Percentiles rank a stretch among this genome's conserved stretches.
phyloP scores from a whole-genome alignment of 1,140 invertebrate species.

The Papilio polytes region DNA sequence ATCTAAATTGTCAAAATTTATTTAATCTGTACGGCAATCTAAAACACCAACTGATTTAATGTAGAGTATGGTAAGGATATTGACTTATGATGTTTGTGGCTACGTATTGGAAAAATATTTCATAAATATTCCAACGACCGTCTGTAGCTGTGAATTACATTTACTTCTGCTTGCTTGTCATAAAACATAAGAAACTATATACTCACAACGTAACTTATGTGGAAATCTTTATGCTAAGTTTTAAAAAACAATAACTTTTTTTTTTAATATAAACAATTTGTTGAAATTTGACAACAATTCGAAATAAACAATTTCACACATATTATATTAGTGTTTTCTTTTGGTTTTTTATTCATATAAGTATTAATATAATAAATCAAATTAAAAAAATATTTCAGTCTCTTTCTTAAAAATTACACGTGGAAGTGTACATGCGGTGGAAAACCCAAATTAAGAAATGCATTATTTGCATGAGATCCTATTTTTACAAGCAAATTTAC shows the following conservation, averaged over 20 bases:
- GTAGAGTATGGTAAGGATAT: background rate
- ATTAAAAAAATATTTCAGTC: too few relatives aligned
- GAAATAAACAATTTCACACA: too few relatives aligned
- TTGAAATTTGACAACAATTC: too few relatives aligned
- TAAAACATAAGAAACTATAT: background rate
- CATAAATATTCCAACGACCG: slow-evolving; percentile 10
- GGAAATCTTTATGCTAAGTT: background rate
- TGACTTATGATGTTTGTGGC: background rate
- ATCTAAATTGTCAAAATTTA: background rate
- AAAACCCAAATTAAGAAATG: background rate
- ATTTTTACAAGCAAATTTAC: background rate
- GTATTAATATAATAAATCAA: too few relatives aligned
- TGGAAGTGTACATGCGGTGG: too few relatives aligned
- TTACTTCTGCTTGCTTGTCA: slow-evolving; percentile 5
- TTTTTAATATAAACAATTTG: too few relatives aligned
- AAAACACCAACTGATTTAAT: background rate
- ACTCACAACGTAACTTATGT: background rate
- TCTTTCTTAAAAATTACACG: background rate
- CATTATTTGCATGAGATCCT: too few relatives aligned
- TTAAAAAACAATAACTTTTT: too few relatives aligned
- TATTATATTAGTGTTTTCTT: too few relatives aligned
- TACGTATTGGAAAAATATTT: slow-evolving; percentile 23
- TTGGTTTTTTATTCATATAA: too few relatives aligned
- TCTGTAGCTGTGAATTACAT: slow-evolving; percentile 3
- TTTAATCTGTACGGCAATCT: background rate